Conservation (phyloP, 2,797 vertebrate genomes). For the Enteromius unitaeniatus region DNA sequence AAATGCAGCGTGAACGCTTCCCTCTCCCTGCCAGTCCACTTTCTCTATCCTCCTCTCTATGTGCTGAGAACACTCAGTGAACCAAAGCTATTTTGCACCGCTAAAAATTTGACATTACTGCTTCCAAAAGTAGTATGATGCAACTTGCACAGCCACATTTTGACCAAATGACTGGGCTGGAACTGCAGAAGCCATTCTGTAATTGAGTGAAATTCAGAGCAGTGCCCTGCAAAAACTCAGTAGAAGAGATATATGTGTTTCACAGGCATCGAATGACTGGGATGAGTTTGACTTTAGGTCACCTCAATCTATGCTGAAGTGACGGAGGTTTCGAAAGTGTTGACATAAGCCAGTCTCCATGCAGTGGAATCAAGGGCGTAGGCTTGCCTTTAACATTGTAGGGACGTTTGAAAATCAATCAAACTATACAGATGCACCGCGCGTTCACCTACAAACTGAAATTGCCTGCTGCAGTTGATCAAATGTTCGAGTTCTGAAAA, state of each 20-base stretch:
- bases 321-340: slow-evolving; percentile 37
- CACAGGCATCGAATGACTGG: slow-evolving; percentile 8
- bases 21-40: not conserved
- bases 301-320: slow-evolving; percentile 44
- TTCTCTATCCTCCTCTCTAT: not conserved
- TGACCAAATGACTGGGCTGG: slow-evolving; percentile 32
- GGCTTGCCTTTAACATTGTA: slow-evolving; percentile 9
- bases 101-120: slow-evolving; percentile 24
- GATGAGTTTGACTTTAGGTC: slow-evolving; percentile 58
- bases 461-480: slow-evolving; percentile 4
- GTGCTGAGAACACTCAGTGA: not conserved
- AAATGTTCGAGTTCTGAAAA: not conserved
- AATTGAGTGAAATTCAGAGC: slow-evolving; percentile 43
- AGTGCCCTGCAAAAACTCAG: slow-evolving; percentile 9
- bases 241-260: slow-evolving; percentile 40
- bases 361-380: slow-evolving; percentile 15
- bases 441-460: not conserved
- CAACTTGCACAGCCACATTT: slow-evolving; percentile 13
- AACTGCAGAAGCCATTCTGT: slow-evolving; percentile 27
- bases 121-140: slow-evolving; percentile 20
- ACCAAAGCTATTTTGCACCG: slow-evolving; percentile 20
- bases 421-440: not conserved
- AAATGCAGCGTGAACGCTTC: slow-evolving; percentile 25
- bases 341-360: slow-evolving; percentile 20
- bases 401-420: slow-evolving; percentile 28